Base-by-base conservation (phyloP, 2,888 invertebrate genomes). In the Dascillus cervinus region DNA sequence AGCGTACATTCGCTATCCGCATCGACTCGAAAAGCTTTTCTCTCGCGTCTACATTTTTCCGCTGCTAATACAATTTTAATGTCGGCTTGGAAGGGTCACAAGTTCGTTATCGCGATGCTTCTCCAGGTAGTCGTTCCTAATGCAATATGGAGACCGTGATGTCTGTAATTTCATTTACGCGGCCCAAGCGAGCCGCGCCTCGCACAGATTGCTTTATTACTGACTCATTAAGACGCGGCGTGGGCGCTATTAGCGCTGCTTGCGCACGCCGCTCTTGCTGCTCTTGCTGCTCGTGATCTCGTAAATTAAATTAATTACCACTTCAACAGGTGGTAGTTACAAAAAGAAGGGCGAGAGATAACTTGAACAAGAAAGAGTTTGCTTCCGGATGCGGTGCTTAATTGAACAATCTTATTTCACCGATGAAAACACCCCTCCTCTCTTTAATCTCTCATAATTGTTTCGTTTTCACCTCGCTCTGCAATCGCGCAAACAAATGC, bases 241-340 rank as follows among this genome's bases (percentile, higher is more conserved):
- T 44, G 44, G 49, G 48, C 45, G 44, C 47, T 47, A 41, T 41
- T 46, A 47, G 41, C 26, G 32, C 26, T 12, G 13, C 26, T 12
- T 32, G 41, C 41, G 46, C 43, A 34, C 42, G 44, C 39, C 34
- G 21, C 31, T 29, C 24, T n/a, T n/a, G n/a, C n/a, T n/a, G 17
- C 41, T 32, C 40, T 34, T 38, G 39, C 41, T 35, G 42, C 46
- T 47, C 43, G 51, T 52, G 52, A 56, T 57, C 55, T 44, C 52
- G 52, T 53, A 57, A 58, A 60, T 60, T 56, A 58, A 55, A 58
- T 58, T 60, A 60, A 58, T 60, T 58, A 56, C 55, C 49, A 49
- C 49, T 54, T 58, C 58, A 58, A 60, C 58, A 58, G 57, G 60
- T 58, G 58, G 55, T 45, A 46, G 49, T 44, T 31, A 43, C 39